A percentile compares a stretch with the other conserved stretches of the same genome.
Conservation (phyloP, 2,113 vertebrate species). For the Drymodes brunneopygia region DNA sequence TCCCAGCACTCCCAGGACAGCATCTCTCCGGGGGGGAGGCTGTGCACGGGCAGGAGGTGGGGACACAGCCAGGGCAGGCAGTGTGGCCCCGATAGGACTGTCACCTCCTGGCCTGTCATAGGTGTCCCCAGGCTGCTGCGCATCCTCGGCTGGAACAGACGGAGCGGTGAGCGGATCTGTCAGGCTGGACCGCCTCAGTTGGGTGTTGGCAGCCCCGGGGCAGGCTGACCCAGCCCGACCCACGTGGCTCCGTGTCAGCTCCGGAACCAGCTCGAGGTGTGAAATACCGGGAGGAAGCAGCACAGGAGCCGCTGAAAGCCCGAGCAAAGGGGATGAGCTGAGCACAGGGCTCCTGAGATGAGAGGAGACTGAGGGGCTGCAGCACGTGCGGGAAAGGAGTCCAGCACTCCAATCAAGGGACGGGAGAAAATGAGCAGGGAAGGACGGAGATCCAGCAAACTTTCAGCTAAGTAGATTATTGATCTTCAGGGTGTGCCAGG, state of each 20-base stretch:
- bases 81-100: accelerated
- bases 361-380: neutral
- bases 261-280: neutral
- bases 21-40: neutral
- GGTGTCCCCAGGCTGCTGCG: neutral
- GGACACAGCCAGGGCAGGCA: neutral
- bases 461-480: constrained; percentile 60
- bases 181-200: neutral
- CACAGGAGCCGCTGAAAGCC: neutral
- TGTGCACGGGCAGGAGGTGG: neutral
- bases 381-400: neutral
- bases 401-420: neutral
- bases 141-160: accelerated
- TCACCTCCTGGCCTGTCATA: neutral
- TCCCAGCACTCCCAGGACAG: neutral
- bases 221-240: neutral
- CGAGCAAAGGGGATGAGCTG: accelerated
- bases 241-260: accelerated
- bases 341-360: neutral
- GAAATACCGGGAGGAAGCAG: neutral
- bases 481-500: constrained; percentile 55
- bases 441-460: constrained; percentile 13
- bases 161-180: accelerated
- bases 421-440: neutral
- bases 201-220: accelerated